phyloP scores from a whole-genome alignment of 2,888 invertebrate species.

The Trilocha varians region DNA sequence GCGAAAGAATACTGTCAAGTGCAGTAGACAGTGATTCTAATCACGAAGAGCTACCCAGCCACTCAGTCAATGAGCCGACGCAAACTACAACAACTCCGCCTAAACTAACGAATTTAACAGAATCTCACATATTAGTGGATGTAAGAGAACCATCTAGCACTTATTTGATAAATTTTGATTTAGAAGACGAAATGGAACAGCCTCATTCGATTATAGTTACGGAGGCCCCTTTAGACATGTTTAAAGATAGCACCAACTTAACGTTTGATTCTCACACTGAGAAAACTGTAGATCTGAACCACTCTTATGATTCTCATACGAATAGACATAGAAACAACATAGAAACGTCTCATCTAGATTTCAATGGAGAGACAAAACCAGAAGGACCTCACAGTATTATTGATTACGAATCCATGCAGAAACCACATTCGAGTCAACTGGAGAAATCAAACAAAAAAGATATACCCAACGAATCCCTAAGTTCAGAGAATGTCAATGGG shows the following conservation, averaged over 20 bases:
- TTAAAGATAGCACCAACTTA: constrained; percentile 32
- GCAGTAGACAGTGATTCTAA: too few relatives aligned
- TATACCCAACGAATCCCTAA: background rate
- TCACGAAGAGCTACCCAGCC: too few relatives aligned
- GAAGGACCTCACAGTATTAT: constrained; percentile 4
- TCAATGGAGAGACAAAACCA: constrained; percentile 15
- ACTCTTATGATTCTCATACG: constrained; percentile 35
- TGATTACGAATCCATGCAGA: background rate
- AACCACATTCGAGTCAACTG: background rate
- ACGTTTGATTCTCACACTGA: constrained; percentile 35
- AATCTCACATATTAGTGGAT: constrained; percentile 47
- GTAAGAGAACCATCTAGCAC: constrained; percentile 29
- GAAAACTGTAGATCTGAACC: constrained; percentile 23
- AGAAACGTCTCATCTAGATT: constrained; percentile 14
- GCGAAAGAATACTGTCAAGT: constrained; percentile 39
- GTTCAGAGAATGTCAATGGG: constrained; percentile 23
- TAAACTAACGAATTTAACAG: constrained; percentile 46
- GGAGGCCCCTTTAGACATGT: constrained; percentile 38
- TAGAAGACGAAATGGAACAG: constrained; percentile 57
- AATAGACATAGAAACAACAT: constrained; percentile 12
- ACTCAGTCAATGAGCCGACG: constrained; percentile 18
- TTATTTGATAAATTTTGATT: constrained; percentile 44
- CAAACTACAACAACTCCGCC: constrained; percentile 41
- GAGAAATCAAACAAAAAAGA: background rate
- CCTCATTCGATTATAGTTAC: constrained; percentile 64